Evolutionary conservation across 2,888 invertebrate genomes (phyloP).

Genomic region (Drosophila vallismaia): DNA sequence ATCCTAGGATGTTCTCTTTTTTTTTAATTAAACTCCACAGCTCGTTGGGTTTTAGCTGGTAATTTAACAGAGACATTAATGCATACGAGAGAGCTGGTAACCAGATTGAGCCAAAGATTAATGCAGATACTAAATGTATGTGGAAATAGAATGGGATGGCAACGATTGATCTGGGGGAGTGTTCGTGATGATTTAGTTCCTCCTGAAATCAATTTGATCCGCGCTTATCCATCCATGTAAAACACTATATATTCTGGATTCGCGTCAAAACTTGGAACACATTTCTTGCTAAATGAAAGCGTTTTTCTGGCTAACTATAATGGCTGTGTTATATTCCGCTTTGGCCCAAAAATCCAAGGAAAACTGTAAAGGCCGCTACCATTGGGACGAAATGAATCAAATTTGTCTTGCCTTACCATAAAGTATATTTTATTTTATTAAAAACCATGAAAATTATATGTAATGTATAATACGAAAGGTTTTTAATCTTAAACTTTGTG

Average conservation of each 20-base stretch:
- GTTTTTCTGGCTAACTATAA: neutral
- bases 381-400: neutral
- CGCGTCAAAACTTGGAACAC: no score
- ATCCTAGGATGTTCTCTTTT: conserved; percentile 31
- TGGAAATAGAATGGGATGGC: conserved; percentile 57
- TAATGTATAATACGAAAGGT: no score
- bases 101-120: conserved; percentile 14
- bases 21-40: conserved; percentile 71
- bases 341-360: neutral
- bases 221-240: no score
- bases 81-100: conserved; percentile 28
- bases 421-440: neutral
- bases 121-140: conserved; percentile 54
- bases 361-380: neutral
- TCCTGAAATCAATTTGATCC: no score
- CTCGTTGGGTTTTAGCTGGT: conserved; percentile 52
- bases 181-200: no score
- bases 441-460: no score
- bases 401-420: neutral
- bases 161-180: conserved; percentile 55
- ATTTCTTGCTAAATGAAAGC: no score
- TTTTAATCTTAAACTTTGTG: no score
- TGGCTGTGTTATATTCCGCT: neutral
- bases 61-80: conserved; percentile 74
- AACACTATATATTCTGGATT: no score